phyloP scores from a whole-genome alignment of 2,888 invertebrate species.

The Macropis europaea region DNA sequence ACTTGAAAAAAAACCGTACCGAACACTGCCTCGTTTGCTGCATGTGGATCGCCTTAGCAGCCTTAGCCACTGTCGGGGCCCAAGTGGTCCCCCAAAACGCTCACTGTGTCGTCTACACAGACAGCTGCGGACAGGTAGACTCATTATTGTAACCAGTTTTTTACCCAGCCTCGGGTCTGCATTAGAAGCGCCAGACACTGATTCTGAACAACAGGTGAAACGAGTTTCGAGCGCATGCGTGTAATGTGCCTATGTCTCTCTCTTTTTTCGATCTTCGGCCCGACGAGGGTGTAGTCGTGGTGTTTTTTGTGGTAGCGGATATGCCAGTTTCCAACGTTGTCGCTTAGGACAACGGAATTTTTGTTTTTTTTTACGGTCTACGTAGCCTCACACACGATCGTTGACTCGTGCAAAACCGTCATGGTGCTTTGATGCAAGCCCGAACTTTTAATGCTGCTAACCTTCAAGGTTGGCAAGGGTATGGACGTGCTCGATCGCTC shows the following conservation, averaged over 20 bases:
- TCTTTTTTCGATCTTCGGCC: not conserved
- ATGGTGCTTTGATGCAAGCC: conserved; percentile 71
- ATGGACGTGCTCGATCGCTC: conserved; percentile 45
- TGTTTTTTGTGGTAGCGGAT: conserved; percentile 12
- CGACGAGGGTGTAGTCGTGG: not conserved
- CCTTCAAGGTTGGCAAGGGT: conserved; percentile 75
- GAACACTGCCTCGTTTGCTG: conserved; percentile 82
- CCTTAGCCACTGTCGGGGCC: conserved; percentile 84
- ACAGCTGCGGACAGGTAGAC: conserved; percentile 96
- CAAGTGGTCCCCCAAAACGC: conserved; percentile 90
- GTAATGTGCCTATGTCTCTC: conserved; percentile 10
- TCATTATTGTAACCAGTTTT: conserved; percentile 80
- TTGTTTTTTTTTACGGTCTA: too few relatives aligned
- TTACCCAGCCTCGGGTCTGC: conserved; percentile 76
- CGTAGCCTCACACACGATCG: conserved; percentile 18
- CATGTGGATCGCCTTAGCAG: conserved; percentile 82
- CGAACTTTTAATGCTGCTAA: conserved; percentile 79
- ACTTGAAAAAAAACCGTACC: conserved; percentile 73
- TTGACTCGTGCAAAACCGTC: conserved; percentile 9
- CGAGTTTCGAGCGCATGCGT: conserved; percentile 36
- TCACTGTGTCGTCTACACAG: conserved; percentile 97
- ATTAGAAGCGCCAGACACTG: conserved; percentile 60
- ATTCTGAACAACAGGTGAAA: conserved; percentile 18
- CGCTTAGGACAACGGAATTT: too few relatives aligned
- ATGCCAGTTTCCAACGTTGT: too few relatives aligned